Conservation (phyloP, 2,113 vertebrate genomes). For the Archilochus colubris region DNA sequence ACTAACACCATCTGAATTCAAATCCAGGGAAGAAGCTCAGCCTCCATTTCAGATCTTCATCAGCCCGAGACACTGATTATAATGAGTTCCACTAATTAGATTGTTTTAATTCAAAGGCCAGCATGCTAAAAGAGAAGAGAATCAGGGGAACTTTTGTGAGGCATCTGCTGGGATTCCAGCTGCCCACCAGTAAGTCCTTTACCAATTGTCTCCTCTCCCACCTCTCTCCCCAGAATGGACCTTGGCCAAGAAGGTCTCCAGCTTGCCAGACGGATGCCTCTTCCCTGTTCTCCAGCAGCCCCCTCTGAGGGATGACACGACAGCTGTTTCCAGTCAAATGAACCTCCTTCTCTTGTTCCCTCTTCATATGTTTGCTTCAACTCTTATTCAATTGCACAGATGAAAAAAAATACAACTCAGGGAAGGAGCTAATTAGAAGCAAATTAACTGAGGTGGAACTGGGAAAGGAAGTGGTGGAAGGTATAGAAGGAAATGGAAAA, state of each 20-base stretch:
- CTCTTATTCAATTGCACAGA: background rate
- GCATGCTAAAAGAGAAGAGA: conserved; percentile 39
- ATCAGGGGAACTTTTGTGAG: conserved; percentile 26
- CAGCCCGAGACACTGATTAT: conserved; percentile 23
- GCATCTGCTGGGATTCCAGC: conserved; percentile 29
- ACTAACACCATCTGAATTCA: background rate
- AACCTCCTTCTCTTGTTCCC: background rate
- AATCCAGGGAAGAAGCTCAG: background rate
- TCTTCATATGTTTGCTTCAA: background rate
- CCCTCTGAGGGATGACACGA: background rate
- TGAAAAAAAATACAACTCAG: background rate
- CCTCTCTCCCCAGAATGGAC: background rate
- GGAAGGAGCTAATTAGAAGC: conserved; percentile 32
- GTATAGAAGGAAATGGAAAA: background rate
- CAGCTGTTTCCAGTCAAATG: background rate
- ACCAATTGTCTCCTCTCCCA: conserved; percentile 2
- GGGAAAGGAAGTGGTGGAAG: background rate
- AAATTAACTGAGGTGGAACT: background rate
- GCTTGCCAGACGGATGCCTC: background rate
- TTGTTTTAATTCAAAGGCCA: conserved; percentile 47
- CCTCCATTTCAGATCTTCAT: background rate
- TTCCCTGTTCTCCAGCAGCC: background rate
- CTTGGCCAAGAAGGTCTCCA: background rate
- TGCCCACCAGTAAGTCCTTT: background rate
- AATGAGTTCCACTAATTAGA: conserved; percentile 34